Evolutionary conservation across 1,140 invertebrate genomes (phyloP).

Genomic region (Elysia chlorotica): DNA sequence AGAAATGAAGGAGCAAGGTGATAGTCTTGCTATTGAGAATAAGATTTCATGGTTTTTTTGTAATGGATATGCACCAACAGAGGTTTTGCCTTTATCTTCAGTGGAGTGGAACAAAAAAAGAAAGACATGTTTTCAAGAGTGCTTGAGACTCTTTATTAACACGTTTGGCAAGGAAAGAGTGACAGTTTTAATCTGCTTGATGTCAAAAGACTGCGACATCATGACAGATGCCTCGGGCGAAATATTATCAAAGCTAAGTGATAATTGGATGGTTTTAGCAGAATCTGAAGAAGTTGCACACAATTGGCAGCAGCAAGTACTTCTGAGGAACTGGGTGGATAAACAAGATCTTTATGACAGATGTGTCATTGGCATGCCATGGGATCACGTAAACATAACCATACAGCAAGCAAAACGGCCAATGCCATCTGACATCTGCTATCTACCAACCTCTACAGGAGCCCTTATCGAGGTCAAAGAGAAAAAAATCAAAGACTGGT

Average conservation of each 20-base stretch:
- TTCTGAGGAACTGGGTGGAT: constrained; percentile 22
- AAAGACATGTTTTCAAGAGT: constrained; percentile 39
- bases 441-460: constrained; percentile 35
- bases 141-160: constrained; percentile 30
- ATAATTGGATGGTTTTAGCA: constrained; percentile 43
- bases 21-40: constrained; percentile 25
- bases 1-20: constrained; percentile 21
- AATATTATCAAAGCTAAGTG: constrained; percentile 31
- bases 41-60: constrained; percentile 40
- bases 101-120: constrained; percentile 40
- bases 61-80: constrained; percentile 35
- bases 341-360: constrained; percentile 21
- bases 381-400: constrained; percentile 30
- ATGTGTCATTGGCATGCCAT: constrained; percentile 35
- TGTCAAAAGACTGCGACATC: constrained; percentile 40
- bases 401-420: constrained; percentile 11
- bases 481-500: constrained; percentile 36
- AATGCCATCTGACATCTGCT: constrained; percentile 20
- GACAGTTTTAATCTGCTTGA: constrained; percentile 36
- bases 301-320: constrained; percentile 6
- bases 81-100: constrained; percentile 18
- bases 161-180: constrained; percentile 39
- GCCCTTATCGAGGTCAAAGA: constrained; percentile 29
- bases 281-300: constrained; percentile 30
- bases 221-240: constrained; percentile 45